These are phyloP conservation scores for Platypus cylindrus DNA, from an alignment of 2,888 invertebrate genomes.

Conservation along the genomic window DNA sequence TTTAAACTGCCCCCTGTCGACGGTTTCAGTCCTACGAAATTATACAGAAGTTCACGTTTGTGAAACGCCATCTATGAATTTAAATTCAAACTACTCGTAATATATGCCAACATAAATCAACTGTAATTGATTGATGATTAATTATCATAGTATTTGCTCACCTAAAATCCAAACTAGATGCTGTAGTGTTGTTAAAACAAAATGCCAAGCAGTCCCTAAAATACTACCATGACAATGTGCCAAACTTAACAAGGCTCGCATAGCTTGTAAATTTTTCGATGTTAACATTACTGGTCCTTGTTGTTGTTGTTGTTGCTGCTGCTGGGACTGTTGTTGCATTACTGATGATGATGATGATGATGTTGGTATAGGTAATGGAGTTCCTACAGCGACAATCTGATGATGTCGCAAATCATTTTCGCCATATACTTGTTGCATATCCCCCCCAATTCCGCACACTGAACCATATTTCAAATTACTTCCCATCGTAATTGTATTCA, in stretches of 20 bases:
- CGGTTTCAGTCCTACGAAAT: conserved; percentile 59
- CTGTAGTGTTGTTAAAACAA: conserved; percentile 88
- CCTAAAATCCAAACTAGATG: conserved; percentile 88
- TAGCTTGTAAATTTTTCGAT: conserved; percentile 93
- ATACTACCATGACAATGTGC: conserved; percentile 88
- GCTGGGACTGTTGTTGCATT: too few species aligned
- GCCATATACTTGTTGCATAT: conserved; percentile 37
- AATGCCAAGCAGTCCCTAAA: conserved; percentile 88
- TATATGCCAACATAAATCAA: neutral
- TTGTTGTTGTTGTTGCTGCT: too few species aligned
- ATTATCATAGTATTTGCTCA: conserved; percentile 3
- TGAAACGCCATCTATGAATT: too few species aligned
- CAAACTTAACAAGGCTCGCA: conserved; percentile 78
- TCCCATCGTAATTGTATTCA: conserved; percentile 51
- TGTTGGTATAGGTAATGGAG: conserved; percentile 83
- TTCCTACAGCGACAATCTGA: conserved; percentile 97
- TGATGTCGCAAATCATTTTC: conserved; percentile 73
- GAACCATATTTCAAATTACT: conserved; percentile 27
- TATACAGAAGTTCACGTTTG: too few species aligned
- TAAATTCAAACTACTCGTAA: too few species aligned
- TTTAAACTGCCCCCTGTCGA: conserved; percentile 87
- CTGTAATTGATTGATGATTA: neutral
- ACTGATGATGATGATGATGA: conserved; percentile 65
- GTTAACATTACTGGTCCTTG: conserved; percentile 93
- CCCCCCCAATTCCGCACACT: conserved; percentile 20